Evolutionary conservation across 2,113 vertebrate species (phyloP), one percentile per base, ranked within the genome.

Genomic region (Grantiella picta): DNA sequence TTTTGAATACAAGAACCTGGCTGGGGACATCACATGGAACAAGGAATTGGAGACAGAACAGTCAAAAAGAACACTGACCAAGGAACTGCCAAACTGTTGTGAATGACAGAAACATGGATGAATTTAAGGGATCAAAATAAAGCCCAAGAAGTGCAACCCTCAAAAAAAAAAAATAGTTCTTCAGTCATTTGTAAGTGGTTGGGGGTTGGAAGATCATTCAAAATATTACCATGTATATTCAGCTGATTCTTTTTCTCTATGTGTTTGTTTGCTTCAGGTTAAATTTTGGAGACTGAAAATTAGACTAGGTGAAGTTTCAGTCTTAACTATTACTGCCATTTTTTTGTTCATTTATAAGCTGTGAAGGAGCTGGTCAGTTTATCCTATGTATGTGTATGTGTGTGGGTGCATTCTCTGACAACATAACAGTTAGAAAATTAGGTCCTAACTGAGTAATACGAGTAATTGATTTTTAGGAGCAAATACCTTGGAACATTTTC

Each of bases 351-450:
- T 59, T 92, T 69, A 31, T 69, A 57, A 92, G 56, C 49, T 70
- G 33, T 72, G 77, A 84, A 82, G 81, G 25, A 90, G 16, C 31
- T 92, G 44, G 27, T 56, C 47, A 49, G 38, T 75, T 88, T 71
- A 66, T 86, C 49, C 35, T 61, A 31, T 42, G 4, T 25, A n/a
- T 33, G 11, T 56, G 18, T 27, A 82, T 91, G 15, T 68, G 35
- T 77, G 42, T 2, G 25, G 28, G 12, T 5, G 3, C n/a, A 18
- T 33, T 9, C 11, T 23, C n/a, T 72, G 57, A 79, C 28, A 71
- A 78, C 84, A 88, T 54, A 88, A 49, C 31, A 19, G 17, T 60
- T 82, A 78, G 91, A 95, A 93, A 88, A 94, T 31, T 87, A 69
- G 38, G 23, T 80, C 45, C 22, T 60, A 72, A 49, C 18, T 81